Conservation (phyloP, 2,888 invertebrate species). For the Marasmarcha lunaedactyla region DNA sequence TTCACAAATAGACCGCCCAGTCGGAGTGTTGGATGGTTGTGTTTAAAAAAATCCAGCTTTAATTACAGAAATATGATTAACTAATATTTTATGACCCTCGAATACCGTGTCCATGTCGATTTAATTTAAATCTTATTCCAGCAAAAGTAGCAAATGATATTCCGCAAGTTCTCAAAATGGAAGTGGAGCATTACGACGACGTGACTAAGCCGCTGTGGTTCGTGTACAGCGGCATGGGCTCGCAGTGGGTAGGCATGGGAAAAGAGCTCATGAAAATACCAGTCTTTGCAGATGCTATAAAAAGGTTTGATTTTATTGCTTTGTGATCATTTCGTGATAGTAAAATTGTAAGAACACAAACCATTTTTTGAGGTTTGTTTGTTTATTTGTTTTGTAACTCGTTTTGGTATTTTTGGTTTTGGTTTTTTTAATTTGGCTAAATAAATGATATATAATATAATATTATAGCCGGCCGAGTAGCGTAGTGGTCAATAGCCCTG, state of each 20-base stretch:
- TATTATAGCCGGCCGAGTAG: too few species aligned
- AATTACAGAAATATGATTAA: background rate
- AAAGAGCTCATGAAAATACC: slow-evolving; percentile 65
- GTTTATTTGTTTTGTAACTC: too few species aligned
- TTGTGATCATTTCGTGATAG: too few species aligned
- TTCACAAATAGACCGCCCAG: too few species aligned
- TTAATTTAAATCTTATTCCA: slow-evolving; percentile 1
- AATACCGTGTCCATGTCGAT: slow-evolving; percentile 4
- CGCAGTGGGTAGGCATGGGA: slow-evolving; percentile 74
- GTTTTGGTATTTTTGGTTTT: too few species aligned
- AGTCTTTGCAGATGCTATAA: slow-evolving; percentile 54
- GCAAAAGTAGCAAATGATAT: background rate
- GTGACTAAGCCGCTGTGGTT: slow-evolving; percentile 66
- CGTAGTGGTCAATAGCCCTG: too few species aligned
- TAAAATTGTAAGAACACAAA: too few species aligned
- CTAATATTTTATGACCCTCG: slow-evolving; percentile 1
- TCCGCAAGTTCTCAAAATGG: background rate
- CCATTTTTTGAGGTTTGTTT: too few species aligned
- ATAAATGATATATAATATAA: too few species aligned
- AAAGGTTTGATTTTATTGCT: slow-evolving; percentile 24
- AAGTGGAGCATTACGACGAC: slow-evolving; percentile 19
- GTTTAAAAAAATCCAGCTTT: too few species aligned
- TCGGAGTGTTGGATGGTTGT: too few species aligned
- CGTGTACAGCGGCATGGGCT: slow-evolving; percentile 75
- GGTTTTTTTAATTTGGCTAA: too few species aligned